Base-by-base conservation (phyloP, 2,888 invertebrate species). In the Masnerella sp. region DNA sequence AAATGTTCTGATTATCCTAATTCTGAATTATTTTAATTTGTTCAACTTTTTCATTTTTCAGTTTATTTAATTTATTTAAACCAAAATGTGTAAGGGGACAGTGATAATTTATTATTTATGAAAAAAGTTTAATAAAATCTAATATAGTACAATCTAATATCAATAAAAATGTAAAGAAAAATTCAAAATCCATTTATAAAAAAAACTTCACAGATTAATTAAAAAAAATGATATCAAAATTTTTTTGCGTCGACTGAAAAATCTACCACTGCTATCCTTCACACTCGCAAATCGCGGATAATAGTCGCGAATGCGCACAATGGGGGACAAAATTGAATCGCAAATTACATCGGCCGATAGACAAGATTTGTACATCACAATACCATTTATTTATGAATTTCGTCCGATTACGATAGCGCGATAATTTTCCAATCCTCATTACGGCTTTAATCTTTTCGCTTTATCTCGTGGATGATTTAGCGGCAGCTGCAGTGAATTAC, bases 391-490 rank as follows among this genome's bases (percentile, higher is more conserved):
- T 75, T 72, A 74, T 69, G 64, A 67, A 72, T 75, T 67, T 75
- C 61, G 67, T 58, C 70, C 70, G 67, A 68, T 73, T 59, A 65
- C 73, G 70, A 69, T 73, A 64, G 52, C 45, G 75, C 65, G 64
- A 77, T 73, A 77, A 77, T 78, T 76, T 69, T 65, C 56, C 42
- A 68, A 72, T 67, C 65, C 78, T 80, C 76, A 77, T 81, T 78
- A 78, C 59, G 65, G 77, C 73, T 77, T 76, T 79, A 80, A 81
- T 76, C 80, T 80, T 80, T 83, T 81, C 79, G 79, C 73, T 79
- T 79, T 77, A 79, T 79, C 80, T 78, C 75, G 74, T 75, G 75
- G 76, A 82, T 81, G 82, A 83, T 83, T 83, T 81, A 83, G 71
- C 73, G 77, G 71, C 78, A 76, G 76, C 72, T 73, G 78, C 77